Base-by-base conservation (phyloP, 1,140 invertebrate genomes). In the Hestina assimilis region DNA sequence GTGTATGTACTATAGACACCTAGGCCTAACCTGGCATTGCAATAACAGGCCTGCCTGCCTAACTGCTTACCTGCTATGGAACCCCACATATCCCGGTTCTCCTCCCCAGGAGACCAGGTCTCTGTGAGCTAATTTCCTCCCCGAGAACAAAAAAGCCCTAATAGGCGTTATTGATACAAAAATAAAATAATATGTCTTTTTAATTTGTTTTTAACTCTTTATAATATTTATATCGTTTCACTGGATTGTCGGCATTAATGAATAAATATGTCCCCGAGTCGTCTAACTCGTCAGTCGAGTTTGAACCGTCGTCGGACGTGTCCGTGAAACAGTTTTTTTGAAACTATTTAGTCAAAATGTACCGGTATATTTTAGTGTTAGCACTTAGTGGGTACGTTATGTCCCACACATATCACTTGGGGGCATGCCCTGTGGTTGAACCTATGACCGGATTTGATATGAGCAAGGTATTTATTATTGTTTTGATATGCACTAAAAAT, bases 361-460 rank as follows among this genome's bases (percentile, higher is more conserved):
- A 54, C 38, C 59, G 56, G 20, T n/a, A 23, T 78, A 11, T 67
- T 19, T 45, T 81, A 40, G 67, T 65, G 17, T 58, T 75, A n/a
- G 69, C 71, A 9, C 8, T 79, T 17, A 69, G 64, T 33, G 77
- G 77, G 3, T 55, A 67, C 59, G 79, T 53, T 3, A 45, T 71
- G 2, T 77, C 78, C 0, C 94, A 95, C 65, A 91, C 92, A 0
- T 95, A 95, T 75, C 93, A 94, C 60, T 77, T 94, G 38, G 94
- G 94, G n/a, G 80, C 79, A n/a, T 95, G 94, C 76, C 94, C 94
- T 0, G 72, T 89, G 0, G 93, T 95, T 0, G 92, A 94, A 56
- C 93, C 94, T 0, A 90, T 93, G 89, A 67, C 86, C 5, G 90
- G 90, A 40, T 95, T 95, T 74, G 89, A 93, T 61, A 94, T 95